Evolutionary conservation across 2,113 vertebrate genomes (phyloP).

Genomic region (Bungarus multicinctus): DNA sequence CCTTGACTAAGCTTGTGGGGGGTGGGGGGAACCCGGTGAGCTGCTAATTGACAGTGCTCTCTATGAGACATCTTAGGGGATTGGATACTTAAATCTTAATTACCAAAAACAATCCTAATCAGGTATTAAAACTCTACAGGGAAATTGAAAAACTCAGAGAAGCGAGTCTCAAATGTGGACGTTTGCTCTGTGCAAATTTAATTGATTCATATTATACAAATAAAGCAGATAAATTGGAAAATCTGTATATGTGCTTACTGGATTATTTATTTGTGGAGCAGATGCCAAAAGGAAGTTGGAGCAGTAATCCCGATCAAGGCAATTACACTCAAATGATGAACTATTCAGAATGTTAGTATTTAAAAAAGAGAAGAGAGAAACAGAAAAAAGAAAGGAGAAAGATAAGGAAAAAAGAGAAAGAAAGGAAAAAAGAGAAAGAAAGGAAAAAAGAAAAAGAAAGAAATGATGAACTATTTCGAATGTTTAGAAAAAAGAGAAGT

Average conservation of each 20-base stretch:
- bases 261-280: constrained; percentile 40
- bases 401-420: too few relatives aligned
- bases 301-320: constrained; percentile 23
- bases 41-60: constrained; percentile 74
- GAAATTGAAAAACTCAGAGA: constrained; percentile 62
- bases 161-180: constrained; percentile 54
- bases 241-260: constrained; percentile 35
- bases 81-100: constrained; percentile 83
- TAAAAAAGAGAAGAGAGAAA: neutral
- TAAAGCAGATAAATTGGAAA: constrained; percentile 57
- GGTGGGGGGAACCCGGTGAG: constrained; percentile 15
- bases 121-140: constrained; percentile 62
- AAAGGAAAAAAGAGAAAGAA: neutral
- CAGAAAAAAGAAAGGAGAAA: neutral
- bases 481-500: neutral
- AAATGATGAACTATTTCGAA: neutral
- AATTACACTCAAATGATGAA: constrained; percentile 22
- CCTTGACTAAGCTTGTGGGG: constrained; percentile 19
- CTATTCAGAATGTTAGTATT: neutral
- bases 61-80: constrained; percentile 74
- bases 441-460: neutral
- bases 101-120: constrained; percentile 76
- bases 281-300: constrained; percentile 30
- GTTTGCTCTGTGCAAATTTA: constrained; percentile 56
- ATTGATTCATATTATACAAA: constrained; percentile 65